Conservation (phyloP, 1,140 invertebrate genomes). For the Macrobrachium nipponense region DNA sequence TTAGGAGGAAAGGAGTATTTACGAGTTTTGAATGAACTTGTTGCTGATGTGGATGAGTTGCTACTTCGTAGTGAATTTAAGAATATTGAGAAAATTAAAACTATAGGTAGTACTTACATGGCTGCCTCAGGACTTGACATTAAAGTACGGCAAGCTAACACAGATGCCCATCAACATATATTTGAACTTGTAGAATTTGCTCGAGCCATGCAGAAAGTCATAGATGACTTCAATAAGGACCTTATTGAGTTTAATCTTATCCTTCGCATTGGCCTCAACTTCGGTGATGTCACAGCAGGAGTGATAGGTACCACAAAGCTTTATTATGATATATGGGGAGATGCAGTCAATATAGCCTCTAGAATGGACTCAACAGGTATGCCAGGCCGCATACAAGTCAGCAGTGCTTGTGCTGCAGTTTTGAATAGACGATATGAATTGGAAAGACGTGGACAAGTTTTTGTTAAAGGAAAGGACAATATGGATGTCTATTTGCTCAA, state of each 20-base stretch:
- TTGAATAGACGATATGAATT: conserved; percentile 80
- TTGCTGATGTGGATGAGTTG: conserved; percentile 94
- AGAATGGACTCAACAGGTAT: conserved; percentile 95
- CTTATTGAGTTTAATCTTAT: conserved; percentile 90
- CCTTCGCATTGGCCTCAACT: conserved; percentile 79
- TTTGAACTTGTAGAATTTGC: conserved; percentile 90
- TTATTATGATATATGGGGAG: conserved; percentile 98
- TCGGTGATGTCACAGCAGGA: conserved; percentile 92
- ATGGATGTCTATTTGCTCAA: conserved; percentile 87
- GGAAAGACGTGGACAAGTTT: conserved; percentile 86
- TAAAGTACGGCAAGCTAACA: conserved; percentile 71
- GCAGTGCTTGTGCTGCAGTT: conserved; percentile 78
- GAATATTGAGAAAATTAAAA: conserved; percentile 97
- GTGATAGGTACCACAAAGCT: conserved; percentile 96
- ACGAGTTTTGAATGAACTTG: conserved; percentile 93
- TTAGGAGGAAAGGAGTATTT: conserved; percentile 92
- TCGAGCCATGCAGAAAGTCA: conserved; percentile 85
- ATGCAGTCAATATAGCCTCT: conserved; percentile 96
- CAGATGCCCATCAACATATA: conserved; percentile 81
- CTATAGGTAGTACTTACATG: conserved; percentile 97
- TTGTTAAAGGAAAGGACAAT: conserved; percentile 95
- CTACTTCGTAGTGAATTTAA: conserved; percentile 84
- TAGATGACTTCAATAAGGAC: conserved; percentile 89
- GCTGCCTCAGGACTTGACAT: conserved; percentile 94
- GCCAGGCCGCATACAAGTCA: conserved; percentile 86